Evolutionary conservation across 2,888 invertebrate species (phyloP).

Genomic region (Arenicola marina): DNA sequence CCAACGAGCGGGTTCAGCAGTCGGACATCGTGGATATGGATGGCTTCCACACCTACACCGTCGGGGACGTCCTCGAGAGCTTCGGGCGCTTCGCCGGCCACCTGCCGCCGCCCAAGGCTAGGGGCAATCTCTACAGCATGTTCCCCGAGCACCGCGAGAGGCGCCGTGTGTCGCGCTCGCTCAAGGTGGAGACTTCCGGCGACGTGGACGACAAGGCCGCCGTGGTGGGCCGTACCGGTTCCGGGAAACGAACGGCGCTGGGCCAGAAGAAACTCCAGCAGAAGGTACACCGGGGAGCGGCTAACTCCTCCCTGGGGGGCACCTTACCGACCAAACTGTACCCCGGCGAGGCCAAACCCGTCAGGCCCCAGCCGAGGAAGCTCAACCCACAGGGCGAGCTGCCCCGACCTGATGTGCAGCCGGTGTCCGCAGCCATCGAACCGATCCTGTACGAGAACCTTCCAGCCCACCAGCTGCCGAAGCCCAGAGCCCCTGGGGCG

Average conservation of each 20-base stretch:
- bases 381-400: neutral
- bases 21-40: neutral
- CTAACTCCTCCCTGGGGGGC: neutral
- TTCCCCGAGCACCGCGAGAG: neutral
- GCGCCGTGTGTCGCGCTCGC: no score
- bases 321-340: neutral
- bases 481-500: neutral
- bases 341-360: neutral
- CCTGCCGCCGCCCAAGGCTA: neutral
- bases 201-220: neutral
- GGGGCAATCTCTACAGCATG: neutral
- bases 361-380: neutral
- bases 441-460: neutral
- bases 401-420: neutral
- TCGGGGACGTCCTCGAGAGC: slow-evolving; percentile 3
- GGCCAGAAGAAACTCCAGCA: no score
- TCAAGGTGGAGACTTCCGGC: neutral
- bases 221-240: no score
- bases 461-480: neutral
- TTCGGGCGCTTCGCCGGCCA: neutral
- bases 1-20: neutral
- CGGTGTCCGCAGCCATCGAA: neutral
- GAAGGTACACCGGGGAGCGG: neutral
- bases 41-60: slow-evolving; percentile 4
- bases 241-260: no score